Evolutionary conservation across 2,797 vertebrate genomes (phyloP), one percentile per base, ranked within the genome.

Genomic region (Phrynocephalus guinanensis): DNA sequence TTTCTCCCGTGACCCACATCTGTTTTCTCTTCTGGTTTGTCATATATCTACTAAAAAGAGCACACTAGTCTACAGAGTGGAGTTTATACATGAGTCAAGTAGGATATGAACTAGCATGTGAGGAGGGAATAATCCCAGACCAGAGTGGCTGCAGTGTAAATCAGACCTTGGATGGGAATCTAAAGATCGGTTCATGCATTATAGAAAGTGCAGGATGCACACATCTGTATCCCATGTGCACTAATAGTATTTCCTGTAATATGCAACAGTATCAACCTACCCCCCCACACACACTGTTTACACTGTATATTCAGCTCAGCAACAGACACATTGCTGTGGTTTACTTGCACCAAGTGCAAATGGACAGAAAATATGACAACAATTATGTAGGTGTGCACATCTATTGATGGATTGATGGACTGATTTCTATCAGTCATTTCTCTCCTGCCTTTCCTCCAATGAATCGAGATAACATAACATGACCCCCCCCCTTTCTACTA

Each of bases 31-130:
- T 71, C 78, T 22, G 84, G 70, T 85, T 75, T 88, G 83, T 56
- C 87, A 81, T 88, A 85, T 88, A 88, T 81, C 78, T 56, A 85
- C 70, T 67, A 67, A 82, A 82, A 87, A 87, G 79, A 87, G 44
- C 38, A 76, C 72, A 82, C n/a, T 44, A 82, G 79, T 85, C 63
- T 82, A 76, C 63, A 76, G 38, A 87, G n/a, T 82, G 13, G 60
- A 77, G 78, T 30, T 80, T 81, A 85, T 15, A 60, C 38, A 76
- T 52, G 48, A 77, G 63, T n/a, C n/a, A 76, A 77, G 50, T 60
- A 63, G 50, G 30, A 67, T 88, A 75, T 82, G 30, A 76, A 73
- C 44, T 48, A 52, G 26, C 18, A 67, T 81, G 66, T 68, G 60
- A 18, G 48, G 44, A 81, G 44, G 70, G 63, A 85, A 81, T 75